Conservation (phyloP, 2,888 invertebrate genomes). For the Philaethria dido region DNA sequence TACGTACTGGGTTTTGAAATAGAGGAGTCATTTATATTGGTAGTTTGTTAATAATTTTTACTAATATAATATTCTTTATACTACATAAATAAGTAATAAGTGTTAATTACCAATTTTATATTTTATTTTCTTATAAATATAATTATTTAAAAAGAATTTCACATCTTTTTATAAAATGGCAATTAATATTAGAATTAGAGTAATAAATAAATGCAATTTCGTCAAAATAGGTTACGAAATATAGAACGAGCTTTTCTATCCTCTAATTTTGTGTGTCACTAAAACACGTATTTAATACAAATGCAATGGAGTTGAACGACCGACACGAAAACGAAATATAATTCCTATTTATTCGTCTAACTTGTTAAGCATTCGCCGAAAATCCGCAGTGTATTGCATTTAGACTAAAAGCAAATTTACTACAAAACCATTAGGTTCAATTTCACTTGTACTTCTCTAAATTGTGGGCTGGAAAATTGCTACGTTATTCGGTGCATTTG, state of each 20-base stretch:
- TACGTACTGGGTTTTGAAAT: not conserved
- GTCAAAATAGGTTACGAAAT: not conserved
- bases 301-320: constrained; percentile 44
- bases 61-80: not conserved
- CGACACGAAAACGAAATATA: constrained; percentile 37
- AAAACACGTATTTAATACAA: constrained; percentile 27
- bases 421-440: constrained; percentile 39
- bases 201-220: not conserved
- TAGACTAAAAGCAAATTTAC: constrained; percentile 35
- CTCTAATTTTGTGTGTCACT: not conserved
- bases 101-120: not conserved
- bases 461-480: constrained; percentile 43
- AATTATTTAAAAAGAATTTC: not conserved
- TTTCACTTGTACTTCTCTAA: constrained; percentile 38
- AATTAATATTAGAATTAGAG: not conserved
- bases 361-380: constrained; percentile 39
- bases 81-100: not conserved
- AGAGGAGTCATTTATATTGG: not conserved
- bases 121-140: too few species aligned
- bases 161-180: not conserved
- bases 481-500: constrained; percentile 46
- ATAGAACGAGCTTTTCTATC: not conserved
- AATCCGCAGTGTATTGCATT: constrained; percentile 40
- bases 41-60: not conserved
- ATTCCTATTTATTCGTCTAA: constrained; percentile 42